Evolutionary conservation across 2,888 invertebrate species (phyloP), one percentile per base, ranked within the genome.

Genomic region (Scaptomyza flava): DNA sequence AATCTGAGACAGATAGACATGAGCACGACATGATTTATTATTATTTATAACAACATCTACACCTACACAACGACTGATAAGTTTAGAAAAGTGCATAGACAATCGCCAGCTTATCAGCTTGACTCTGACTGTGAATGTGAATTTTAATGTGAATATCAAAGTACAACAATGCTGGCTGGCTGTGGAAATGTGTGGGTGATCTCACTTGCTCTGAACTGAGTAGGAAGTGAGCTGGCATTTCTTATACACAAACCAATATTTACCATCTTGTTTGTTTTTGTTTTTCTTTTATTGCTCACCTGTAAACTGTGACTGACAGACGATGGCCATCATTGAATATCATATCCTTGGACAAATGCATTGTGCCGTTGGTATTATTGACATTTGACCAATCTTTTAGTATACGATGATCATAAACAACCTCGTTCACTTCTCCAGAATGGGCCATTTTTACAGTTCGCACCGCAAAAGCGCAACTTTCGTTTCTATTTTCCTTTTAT

Each of bases 261-360:
- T 8, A 6, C 3, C 23, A 9, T 27, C 23, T 1, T 23, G 2
- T 27, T 27, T 5, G 12, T 34, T n/a, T 17, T 2, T 2, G 6
- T 1, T 36, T 2, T 2, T 9, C 45, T 9, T 30, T 2, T 51
- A 17, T 34, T 30, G 77, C 89, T 89, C 64, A 92, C 92, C 92
- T 92, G 72, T 98, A 98, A 67, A 96, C 95, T 30, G 94, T 94
- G 76, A 98, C 97, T 14, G 97, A 95, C 54, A 98, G 93, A 88
- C 95, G 93, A 90, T 97, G 96, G 0, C 96, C 97, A 73, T 96
- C 95, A 91, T 97, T 97, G 91, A 98, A 98, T 36, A 93, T 93
- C 97, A 98, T 97, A 83, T 97, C 96, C 86, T 91, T 90, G n/a
- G 92, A 91, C 41, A 89, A 77, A 54, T 91, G 90, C 79, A 89